Evolutionary conservation across 1,140 invertebrate species (phyloP).

Genomic region (Drosophila sulfurigaster): DNA sequence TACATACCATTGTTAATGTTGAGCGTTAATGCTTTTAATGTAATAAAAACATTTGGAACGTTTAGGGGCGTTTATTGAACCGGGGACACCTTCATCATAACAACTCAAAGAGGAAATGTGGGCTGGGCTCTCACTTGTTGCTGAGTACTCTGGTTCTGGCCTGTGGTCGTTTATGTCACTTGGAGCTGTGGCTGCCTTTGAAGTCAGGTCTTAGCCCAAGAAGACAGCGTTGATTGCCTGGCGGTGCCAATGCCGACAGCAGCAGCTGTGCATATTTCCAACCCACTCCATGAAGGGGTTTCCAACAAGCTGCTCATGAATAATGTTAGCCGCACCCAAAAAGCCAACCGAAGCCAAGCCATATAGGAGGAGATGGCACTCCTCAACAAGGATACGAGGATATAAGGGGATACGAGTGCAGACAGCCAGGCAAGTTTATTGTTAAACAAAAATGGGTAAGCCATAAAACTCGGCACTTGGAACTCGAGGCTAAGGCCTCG

Average conservation of each 20-base stretch:
- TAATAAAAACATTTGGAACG: conserved; percentile 80
- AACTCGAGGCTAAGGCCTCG: background rate
- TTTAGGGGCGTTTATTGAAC: conserved; percentile 60
- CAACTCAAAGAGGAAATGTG: conserved; percentile 15
- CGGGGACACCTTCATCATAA: conserved; percentile 15
- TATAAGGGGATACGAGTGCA: conserved; percentile 49
- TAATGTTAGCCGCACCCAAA: conserved; percentile 51
- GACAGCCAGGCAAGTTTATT: conserved; percentile 66
- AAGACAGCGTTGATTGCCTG: conserved; percentile 21
- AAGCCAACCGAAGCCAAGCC: conserved; percentile 8
- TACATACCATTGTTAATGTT: conserved; percentile 72
- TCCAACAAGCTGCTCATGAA: conserved; percentile 38
- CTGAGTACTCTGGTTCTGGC: conserved; percentile 2
- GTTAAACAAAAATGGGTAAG: conserved; percentile 79
- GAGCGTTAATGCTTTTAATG: conserved; percentile 80
- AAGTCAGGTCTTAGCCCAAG: conserved; percentile 20
- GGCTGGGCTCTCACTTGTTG: conserved; percentile 66
- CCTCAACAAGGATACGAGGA: conserved; percentile 37
- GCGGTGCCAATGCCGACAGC: conserved; percentile 6
- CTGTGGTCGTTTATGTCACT: conserved; percentile 18
- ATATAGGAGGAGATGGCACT: conserved; percentile 49
- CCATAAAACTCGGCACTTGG: conserved; percentile 56
- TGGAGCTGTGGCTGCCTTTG: conserved; percentile 34
- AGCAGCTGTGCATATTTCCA: conserved; percentile 39
- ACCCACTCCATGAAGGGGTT: conserved; percentile 5